Base-by-base conservation (phyloP, 2,888 invertebrate genomes). In the Kryphioiulus occultus region DNA sequence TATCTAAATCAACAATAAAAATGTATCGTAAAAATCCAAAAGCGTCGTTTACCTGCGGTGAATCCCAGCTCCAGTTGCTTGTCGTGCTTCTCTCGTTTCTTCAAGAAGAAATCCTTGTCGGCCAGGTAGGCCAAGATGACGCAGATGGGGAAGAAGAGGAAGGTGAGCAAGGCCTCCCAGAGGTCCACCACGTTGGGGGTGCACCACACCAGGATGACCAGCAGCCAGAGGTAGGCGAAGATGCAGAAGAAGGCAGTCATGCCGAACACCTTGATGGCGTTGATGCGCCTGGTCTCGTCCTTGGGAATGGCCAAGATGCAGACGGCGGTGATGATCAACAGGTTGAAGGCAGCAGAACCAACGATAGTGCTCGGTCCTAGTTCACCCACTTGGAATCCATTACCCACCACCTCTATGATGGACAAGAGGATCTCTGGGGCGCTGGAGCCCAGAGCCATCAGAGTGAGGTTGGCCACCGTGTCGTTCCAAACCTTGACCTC, bases 191-290 rank as follows among this genome's bases (percentile, higher is more conserved):
- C 90, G 53, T 91, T 89, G 0, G 93, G 92, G 0, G 93, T 91
- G 59, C 92, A 91, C 32, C 86, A 91, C 15, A 92, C 91, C 88
- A 94, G 91, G 88, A 94, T 92, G 42, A 94, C 90, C 85, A 93
- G 91, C 44, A 94, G 91, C 94, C 94, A 94, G 83, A 94, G 90
- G 91, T 94, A 94, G 12, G 94, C 94, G 89, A 94, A 93, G 30
- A 94, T 90, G 39, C 91, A 91, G 91, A 93, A 93, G 85, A 92
- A 90, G 5, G 92, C 91, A 0, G 92, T 93, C 26, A 93, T 92
- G 32, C 91, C 90, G 90, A 93, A 93, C n/a, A 93, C 93, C 90
- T 92, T 93, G 87, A 93, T 91, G 86, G 92, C 91, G 42, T 91
- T 90, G 87, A 93, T 92, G n/a, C 91, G 90, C 47, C 93, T 90